Percentiles rank a stretch among this genome's conserved stretches.
Evolutionary conservation across 2,888 invertebrate genomes (phyloP).

Genomic region (Nezara viridula): DNA sequence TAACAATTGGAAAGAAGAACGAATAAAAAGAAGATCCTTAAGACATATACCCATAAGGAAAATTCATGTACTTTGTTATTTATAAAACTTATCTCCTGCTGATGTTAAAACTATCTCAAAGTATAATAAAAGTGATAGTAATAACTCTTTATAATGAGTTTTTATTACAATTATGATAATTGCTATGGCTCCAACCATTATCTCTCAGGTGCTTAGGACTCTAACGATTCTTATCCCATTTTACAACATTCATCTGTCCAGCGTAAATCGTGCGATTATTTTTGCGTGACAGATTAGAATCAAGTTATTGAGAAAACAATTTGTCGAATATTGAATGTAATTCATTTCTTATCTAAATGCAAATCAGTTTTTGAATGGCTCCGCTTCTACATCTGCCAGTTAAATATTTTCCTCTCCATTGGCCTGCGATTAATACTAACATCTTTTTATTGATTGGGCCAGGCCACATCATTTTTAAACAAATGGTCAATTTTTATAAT

Average conservation of each 20-base stretch:
- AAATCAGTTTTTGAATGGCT: constrained; percentile 45
- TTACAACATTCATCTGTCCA: background rate
- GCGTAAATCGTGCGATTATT: constrained; percentile 2
- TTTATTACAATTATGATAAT: background rate
- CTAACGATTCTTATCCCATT: background rate
- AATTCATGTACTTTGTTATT: too few relatives aligned
- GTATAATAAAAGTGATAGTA: background rate
- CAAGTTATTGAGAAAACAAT: constrained; percentile 39
- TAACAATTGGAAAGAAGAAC: too few relatives aligned
- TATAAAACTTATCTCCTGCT: background rate
- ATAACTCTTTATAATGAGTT: background rate
- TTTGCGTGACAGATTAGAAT: constrained; percentile 39
- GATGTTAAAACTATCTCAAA: background rate
- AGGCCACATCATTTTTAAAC: background rate
- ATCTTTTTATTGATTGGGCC: constrained; percentile 18
- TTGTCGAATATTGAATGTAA: constrained; percentile 18
- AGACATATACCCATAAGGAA: too few relatives aligned
- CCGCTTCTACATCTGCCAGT: background rate
- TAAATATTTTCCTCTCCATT: constrained; percentile 19
- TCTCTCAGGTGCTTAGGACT: background rate
- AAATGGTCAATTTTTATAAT: background rate
- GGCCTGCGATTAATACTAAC: constrained; percentile 12
- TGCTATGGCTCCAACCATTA: background rate
- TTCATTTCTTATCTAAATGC: constrained; percentile 48
- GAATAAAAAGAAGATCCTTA: too few relatives aligned